Conservation (phyloP, 2,888 invertebrate species). For the Brachypalpus laphriformis region DNA sequence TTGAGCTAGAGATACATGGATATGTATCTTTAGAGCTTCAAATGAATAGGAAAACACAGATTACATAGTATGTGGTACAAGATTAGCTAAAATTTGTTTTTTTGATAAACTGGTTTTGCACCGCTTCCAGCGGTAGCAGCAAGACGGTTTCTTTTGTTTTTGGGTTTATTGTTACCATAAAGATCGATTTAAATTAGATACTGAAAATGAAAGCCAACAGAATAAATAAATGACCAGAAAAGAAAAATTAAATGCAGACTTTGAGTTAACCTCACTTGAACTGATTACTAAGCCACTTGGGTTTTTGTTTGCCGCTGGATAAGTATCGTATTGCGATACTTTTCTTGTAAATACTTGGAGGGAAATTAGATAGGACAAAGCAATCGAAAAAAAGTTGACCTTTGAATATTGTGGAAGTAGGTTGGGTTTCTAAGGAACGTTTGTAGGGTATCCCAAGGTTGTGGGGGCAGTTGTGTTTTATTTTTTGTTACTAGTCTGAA, state of each 20-base stretch:
- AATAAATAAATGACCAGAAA: background rate
- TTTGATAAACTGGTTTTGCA: slow-evolving; percentile 37
- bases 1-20: slow-evolving; percentile 1
- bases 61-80: background rate
- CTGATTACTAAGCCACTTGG: slow-evolving; percentile 14
- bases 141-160: background rate
- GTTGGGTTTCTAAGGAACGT: background rate
- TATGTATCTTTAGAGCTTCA: slow-evolving; percentile 18
- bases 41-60: background rate
- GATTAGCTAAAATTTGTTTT: background rate
- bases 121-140: background rate
- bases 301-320: background rate
- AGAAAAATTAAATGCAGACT: background rate
- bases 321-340: slow-evolving; percentile 15
- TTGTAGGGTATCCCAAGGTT: slow-evolving; percentile 16
- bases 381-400: slow-evolving; percentile 24
- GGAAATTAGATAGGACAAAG: slow-evolving; percentile 3
- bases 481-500: too few species aligned
- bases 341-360: slow-evolving; percentile 10
- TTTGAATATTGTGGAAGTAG: slow-evolving; percentile 6
- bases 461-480: too few species aligned
- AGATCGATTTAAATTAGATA: slow-evolving; percentile 44
- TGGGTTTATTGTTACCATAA: slow-evolving; percentile 14
- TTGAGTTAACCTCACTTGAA: slow-evolving; percentile 46
- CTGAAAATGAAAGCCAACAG: slow-evolving; percentile 51